These are phyloP conservation scores for Caprella mutica DNA, from an alignment of 2,888 invertebrate genomes.

Conservation along the genomic window DNA sequence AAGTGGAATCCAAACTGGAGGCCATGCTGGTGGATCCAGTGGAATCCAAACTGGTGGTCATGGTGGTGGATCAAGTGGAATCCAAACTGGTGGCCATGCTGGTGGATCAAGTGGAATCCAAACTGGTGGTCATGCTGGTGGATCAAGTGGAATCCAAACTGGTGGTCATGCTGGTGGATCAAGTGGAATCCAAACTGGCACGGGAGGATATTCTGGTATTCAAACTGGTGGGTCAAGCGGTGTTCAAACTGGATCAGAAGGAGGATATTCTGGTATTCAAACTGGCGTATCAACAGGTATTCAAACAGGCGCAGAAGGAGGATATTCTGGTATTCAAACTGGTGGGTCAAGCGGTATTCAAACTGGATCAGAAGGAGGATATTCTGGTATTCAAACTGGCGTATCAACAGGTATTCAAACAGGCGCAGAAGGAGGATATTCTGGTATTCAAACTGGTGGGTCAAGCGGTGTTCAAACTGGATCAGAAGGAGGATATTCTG, in stretches of 20 bases:
- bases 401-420: background rate
- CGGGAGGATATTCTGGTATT: background rate
- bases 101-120: background rate
- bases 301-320: background rate
- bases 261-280: too few relatives aligned
- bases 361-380: background rate
- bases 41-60: background rate
- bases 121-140: background rate
- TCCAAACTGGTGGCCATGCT: background rate
- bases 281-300: background rate
- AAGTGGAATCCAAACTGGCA: background rate
- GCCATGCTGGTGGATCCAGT: background rate
- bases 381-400: background rate
- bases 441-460: background rate
- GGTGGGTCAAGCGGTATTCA: too few relatives aligned
- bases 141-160: background rate
- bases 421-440: background rate
- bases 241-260: too few relatives aligned
- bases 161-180: background rate
- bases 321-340: background rate
- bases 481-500: background rate
- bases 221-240: background rate
- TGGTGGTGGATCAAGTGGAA: background rate
- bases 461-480: background rate
- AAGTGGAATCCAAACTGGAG: background rate